Evolutionary conservation across 2,888 invertebrate species (phyloP).

Genomic region (Epirrhoe tristata): DNA sequence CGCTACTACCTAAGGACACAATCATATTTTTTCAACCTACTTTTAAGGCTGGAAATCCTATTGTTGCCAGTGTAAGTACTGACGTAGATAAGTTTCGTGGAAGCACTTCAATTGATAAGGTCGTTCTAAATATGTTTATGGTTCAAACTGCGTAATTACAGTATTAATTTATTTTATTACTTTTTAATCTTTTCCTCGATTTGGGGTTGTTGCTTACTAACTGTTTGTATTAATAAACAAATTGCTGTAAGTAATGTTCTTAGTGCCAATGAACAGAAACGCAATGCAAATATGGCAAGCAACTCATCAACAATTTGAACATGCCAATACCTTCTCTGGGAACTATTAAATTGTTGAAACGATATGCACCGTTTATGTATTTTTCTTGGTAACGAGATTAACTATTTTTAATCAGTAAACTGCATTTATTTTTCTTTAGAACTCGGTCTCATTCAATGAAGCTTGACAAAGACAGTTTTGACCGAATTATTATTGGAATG

Average conservation of each 20-base stretch:
- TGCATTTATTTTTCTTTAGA: no score
- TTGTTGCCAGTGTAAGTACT: constrained; percentile 62
- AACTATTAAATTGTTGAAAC: background rate
- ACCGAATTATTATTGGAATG: no score
- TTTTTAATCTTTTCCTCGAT: constrained; percentile 1
- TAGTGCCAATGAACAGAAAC: background rate
- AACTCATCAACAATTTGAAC: background rate
- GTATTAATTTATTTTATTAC: background rate
- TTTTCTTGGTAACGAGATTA: background rate
- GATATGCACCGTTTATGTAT: background rate
- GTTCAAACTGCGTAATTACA: background rate
- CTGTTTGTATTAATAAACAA: background rate
- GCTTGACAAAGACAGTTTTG: no score
- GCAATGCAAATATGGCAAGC: background rate
- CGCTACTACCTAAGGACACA: constrained; percentile 63
- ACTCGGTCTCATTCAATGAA: no score
- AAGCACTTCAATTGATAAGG: constrained; percentile 48
- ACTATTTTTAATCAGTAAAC: no score
- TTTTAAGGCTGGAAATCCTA: constrained; percentile 61
- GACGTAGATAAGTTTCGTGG: constrained; percentile 48
- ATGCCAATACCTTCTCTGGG: background rate
- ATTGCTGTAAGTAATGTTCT: background rate
- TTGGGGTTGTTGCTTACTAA: background rate
- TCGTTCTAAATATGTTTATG: constrained; percentile 32
- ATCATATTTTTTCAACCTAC: constrained; percentile 63